Base-by-base conservation (phyloP, 92 coral and sea anemone species). In the Epizoanthus stellaris region DNA sequence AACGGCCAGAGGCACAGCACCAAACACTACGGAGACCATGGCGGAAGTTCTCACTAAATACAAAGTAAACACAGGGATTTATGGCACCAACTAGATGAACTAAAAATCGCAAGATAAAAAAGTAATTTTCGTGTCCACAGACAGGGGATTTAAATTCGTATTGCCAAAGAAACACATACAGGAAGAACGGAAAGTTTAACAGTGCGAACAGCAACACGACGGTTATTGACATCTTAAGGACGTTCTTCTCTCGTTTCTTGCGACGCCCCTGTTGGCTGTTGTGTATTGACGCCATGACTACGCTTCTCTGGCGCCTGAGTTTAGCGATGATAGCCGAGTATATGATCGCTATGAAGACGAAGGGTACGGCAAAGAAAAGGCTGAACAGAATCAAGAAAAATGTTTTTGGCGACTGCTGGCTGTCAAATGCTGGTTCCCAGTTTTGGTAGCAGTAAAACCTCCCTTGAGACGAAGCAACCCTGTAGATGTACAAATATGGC, bases 1-100 rank as follows among this genome's bases (percentile, higher is more conserved):
- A 52, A 7, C 49, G 49, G 49, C 49, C 49, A 52, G 13, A 13
- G 56, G 56, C 56, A 13, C 56, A 52, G 21, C 73, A 38, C 45
- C 49, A 68, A 38, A 68, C 6, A 6, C 34, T 43, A 7, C 34
- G 49, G 49, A 87, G 76, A 39, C 88, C 88, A 66, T 66, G 88
- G 30, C 91, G 88, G 52, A 81, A 88, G 47, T 64, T 83, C 47
- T 75, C 63, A 65, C 84, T 83, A 54, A 82, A 88, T 52, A 88
- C 70, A 56, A 69, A 68, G 42, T 88, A 88, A 40, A 88, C 71
- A 52, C 77, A 75, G 17, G 91, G 91, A 21, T 83, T 82, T 19
- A 88, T 66, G 30, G 88, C 91, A 52, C 88, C 70, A 74, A 82
- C 85, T 5, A 82, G 75, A 76, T 88, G 88, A 30, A 85, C 88